phyloP scores from a whole-genome alignment of 2,113 vertebrate genomes.

The Anoura caudifer region DNA sequence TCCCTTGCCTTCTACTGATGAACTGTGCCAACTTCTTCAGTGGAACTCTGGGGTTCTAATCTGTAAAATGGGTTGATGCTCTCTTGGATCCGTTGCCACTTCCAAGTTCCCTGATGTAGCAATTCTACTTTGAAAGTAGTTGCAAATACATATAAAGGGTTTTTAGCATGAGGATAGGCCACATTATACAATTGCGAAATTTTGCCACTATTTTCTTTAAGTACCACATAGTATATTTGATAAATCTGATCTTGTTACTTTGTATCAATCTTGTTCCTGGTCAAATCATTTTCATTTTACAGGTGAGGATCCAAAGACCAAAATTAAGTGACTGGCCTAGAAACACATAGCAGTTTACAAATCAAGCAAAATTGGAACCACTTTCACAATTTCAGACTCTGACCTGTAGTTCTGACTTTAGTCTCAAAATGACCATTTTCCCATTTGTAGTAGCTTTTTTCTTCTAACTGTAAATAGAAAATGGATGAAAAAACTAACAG shows the following conservation, averaged over 20 bases:
- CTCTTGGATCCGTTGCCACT: not conserved
- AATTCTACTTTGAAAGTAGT: not conserved
- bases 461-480: not conserved
- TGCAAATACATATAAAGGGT: not conserved
- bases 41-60: not conserved
- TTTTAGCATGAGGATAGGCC: not conserved
- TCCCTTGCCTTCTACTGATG: not conserved
- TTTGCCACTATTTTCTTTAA: not conserved
- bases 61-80: not conserved
- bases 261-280: not conserved
- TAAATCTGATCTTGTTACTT: not conserved
- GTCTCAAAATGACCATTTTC: not conserved
- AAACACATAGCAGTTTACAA: constrained; percentile 25
- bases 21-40: not conserved
- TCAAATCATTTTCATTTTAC: not conserved
- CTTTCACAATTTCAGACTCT: not conserved
- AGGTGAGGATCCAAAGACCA: not conserved
- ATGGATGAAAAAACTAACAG: not conserved
- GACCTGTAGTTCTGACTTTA: not conserved
- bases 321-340: not conserved
- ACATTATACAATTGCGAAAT: not conserved
- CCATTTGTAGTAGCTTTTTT: not conserved
- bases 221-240: not conserved
- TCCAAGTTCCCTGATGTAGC: not conserved
- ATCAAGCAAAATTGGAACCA: not conserved